phyloP scores from a whole-genome alignment of 1,140 invertebrate species.

The Oscheius sp. region DNA sequence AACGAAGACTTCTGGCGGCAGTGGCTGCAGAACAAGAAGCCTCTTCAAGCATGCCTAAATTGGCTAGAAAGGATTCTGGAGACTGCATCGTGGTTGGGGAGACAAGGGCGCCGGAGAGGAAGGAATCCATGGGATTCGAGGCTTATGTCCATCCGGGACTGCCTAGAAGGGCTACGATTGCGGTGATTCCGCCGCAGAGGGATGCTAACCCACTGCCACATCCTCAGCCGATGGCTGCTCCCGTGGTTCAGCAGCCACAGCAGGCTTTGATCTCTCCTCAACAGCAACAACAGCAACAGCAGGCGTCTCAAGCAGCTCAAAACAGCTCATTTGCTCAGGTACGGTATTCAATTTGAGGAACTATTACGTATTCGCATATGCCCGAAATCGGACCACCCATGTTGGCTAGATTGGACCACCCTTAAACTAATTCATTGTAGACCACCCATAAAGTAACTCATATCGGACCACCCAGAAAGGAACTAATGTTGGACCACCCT shows the following conservation, averaged over 20 bases:
- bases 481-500: no score
- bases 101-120: conserved; percentile 1
- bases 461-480: no score
- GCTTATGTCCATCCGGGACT: neutral
- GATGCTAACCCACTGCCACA: neutral
- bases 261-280: neutral
- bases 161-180: neutral
- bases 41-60: neutral
- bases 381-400: no score
- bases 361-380: no score
- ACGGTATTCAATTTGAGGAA: no score
- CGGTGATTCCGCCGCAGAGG: neutral
- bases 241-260: neutral
- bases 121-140: conserved; percentile 1
- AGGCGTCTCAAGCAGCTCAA: neutral
- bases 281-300: neutral
- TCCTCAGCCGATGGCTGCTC: neutral
- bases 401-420: no score
- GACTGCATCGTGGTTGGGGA: neutral
- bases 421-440: no score
- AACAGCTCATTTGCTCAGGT: neutral
- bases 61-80: conserved; percentile 1
- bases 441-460: no score
- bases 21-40: neutral
- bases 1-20: conserved; percentile 14